phyloP scores from a whole-genome alignment of 2,888 invertebrate genomes.

The Formica aserva region DNA sequence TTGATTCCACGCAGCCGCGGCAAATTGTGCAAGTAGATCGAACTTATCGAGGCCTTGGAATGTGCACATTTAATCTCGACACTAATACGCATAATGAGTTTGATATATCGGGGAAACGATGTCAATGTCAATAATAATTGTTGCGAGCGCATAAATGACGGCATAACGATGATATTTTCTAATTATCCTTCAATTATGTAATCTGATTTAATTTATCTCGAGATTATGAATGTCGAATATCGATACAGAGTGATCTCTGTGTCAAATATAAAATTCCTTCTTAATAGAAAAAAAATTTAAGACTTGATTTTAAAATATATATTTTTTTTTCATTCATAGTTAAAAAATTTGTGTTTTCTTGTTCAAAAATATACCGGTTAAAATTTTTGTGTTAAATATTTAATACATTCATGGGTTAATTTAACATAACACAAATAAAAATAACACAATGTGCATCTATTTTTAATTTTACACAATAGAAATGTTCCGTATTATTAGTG shows the following conservation, averaged over 20 bases:
- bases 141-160: neutral
- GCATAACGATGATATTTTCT: neutral
- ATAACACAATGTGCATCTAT: no score
- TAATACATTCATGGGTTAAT: no score
- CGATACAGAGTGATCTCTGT: neutral
- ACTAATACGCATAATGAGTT: constrained; percentile 45
- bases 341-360: no score
- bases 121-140: constrained; percentile 69
- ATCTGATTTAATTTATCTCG: neutral
- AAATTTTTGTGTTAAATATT: no score
- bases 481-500: no score
- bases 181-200: neutral
- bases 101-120: constrained; percentile 53
- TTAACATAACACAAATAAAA: no score
- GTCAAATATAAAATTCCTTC: neutral
- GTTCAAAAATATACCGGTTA: no score
- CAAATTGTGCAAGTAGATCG: constrained; percentile 42
- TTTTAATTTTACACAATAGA: no score
- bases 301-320: neutral
- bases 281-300: neutral
- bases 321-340: no score
- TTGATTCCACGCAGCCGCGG: constrained; percentile 54
- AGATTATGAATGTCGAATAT: neutral
- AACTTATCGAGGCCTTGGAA: constrained; percentile 61
- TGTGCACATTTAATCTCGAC: constrained; percentile 35